These are phyloP conservation scores for Conus betulinus DNA, from an alignment of 1,140 invertebrate species.

Conservation along the genomic window DNA sequence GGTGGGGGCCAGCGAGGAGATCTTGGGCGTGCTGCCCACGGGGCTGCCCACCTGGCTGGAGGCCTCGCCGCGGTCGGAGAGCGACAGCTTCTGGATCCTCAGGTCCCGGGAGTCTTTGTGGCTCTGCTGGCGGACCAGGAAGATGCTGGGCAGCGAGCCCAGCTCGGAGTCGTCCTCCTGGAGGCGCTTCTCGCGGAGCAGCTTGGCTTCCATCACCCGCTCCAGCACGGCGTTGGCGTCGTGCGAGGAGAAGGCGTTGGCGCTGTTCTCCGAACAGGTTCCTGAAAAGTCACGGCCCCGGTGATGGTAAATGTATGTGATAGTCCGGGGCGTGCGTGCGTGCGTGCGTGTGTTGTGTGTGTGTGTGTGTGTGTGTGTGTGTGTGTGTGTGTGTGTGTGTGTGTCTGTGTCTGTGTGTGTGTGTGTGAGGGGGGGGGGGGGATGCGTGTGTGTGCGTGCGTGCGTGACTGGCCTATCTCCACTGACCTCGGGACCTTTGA, in stretches of 20 bases:
- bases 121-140: conserved; percentile 60
- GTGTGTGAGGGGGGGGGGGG: no score
- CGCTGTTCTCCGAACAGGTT: conserved; percentile 79
- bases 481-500: no score
- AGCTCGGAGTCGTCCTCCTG: conserved; percentile 71
- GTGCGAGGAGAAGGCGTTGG: conserved; percentile 3
- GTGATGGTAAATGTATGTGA: neutral
- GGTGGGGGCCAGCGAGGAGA: conserved; percentile 25
- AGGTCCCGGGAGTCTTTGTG: conserved; percentile 39
- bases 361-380: no score
- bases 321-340: neutral
- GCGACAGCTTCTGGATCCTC: conserved; percentile 53
- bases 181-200: conserved; percentile 62
- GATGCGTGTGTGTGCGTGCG: no score
- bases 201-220: conserved; percentile 82
- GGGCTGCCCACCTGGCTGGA: conserved; percentile 44
- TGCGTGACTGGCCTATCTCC: no score
- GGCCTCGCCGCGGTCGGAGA: conserved; percentile 58
- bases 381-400: no score
- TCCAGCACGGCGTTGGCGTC: conserved; percentile 61
- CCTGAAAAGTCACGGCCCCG: neutral
- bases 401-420: no score
- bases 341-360: neutral
- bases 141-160: conserved; percentile 64
- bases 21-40: conserved; percentile 46